phyloP scores from a whole-genome alignment of 2,797 vertebrate species.

The Spheniscus humboldti region DNA sequence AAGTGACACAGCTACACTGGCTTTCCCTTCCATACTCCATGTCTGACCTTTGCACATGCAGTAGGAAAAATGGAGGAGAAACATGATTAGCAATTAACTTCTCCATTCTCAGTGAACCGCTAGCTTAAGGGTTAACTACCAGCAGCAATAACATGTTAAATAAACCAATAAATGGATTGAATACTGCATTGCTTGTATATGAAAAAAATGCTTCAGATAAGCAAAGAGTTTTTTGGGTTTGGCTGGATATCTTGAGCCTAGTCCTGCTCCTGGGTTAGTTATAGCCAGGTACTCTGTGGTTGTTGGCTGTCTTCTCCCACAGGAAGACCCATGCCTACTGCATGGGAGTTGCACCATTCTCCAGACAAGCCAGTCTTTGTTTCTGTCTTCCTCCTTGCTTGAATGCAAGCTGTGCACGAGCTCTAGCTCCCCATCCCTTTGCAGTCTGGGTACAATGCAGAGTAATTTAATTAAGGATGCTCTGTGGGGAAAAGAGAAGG shows the following conservation, averaged over 20 bases:
- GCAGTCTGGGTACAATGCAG: background rate
- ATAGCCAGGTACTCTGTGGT: background rate
- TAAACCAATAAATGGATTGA: background rate
- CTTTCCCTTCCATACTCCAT: background rate
- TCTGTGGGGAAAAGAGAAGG: background rate
- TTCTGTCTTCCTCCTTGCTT: background rate
- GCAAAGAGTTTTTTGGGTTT: background rate
- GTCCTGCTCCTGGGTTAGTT: background rate
- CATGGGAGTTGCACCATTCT: background rate
- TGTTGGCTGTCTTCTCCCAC: background rate
- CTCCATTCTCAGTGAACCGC: fast-evolving
- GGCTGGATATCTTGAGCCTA: background rate
- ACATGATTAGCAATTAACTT: background rate
- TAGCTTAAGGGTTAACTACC: background rate
- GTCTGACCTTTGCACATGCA: background rate
- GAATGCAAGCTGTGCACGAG: background rate
- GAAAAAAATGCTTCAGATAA: background rate
- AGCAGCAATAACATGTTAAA: background rate
- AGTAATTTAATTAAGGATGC: background rate
- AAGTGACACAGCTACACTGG: background rate
- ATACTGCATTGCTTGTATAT: background rate
- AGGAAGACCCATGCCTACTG: background rate
- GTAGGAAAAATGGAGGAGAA: background rate
- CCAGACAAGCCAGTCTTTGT: background rate
- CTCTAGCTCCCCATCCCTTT: background rate